phyloP scores from a whole-genome alignment of 64 coral and sea anemone species.

The Montipora cactus region DNA sequence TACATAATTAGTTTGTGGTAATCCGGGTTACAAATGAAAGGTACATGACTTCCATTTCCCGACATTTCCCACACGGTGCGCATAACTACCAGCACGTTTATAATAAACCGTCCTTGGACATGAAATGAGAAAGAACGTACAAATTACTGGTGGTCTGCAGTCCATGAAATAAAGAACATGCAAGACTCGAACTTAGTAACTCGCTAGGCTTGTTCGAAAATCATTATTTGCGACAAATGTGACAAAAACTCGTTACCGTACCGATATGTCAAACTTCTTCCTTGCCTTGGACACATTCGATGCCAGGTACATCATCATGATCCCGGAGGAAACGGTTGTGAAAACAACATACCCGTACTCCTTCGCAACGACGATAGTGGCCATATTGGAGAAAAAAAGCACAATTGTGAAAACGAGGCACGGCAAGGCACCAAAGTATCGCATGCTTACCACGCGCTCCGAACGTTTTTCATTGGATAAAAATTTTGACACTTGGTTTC shows the following conservation, averaged over 20 bases:
- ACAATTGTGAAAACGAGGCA: neutral
- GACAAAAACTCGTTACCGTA: conserved; percentile 49
- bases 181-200: too few relatives aligned
- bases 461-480: conserved; percentile 56
- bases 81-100: neutral
- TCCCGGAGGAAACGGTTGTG: conserved; percentile 85
- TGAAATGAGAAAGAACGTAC: neutral
- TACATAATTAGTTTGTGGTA: too few relatives aligned
- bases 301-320: conserved; percentile 81
- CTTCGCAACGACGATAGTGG: conserved; percentile 46
- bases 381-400: conserved; percentile 60
- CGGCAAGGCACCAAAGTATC: neutral
- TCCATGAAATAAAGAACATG: too few relatives aligned
- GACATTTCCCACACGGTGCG: neutral
- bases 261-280: conserved; percentile 88
- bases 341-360: conserved; percentile 96
- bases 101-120: neutral
- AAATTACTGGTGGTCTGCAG: neutral
- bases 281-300: conserved; percentile 86
- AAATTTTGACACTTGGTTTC: neutral
- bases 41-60: neutral
- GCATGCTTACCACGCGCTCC: conserved; percentile 27
- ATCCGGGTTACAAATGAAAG: too few relatives aligned
- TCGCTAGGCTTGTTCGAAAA: neutral
- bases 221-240: neutral